Evolutionary conservation across 2,888 invertebrate genomes (phyloP).

Genomic region (Hydropsyche betteni): DNA sequence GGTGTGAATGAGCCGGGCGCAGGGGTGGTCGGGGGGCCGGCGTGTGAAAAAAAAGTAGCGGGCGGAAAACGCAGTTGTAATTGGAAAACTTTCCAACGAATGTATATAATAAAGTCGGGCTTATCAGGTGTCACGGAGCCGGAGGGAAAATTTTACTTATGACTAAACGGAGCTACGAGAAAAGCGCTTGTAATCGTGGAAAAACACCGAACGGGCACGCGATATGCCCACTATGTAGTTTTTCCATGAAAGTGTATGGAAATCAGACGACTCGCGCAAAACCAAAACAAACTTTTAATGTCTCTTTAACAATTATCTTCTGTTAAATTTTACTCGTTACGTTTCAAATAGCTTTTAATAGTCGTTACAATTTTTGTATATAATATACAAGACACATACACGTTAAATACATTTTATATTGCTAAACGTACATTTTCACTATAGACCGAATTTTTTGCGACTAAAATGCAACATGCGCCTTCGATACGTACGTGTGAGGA

Average conservation of each 20-base stretch:
- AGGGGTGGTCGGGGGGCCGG: background rate
- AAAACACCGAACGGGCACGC: slow-evolving; percentile 21
- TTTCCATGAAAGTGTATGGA: background rate
- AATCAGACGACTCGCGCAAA: background rate
- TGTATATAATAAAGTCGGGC: slow-evolving; percentile 37
- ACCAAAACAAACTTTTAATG: too few relatives aligned
- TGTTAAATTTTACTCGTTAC: too few relatives aligned
- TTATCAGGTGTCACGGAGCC: slow-evolving; percentile 40
- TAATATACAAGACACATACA: too few relatives aligned
- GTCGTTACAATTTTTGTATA: too few relatives aligned
- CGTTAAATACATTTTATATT: too few relatives aligned
- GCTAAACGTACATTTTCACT: too few relatives aligned
- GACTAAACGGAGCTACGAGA: slow-evolving; percentile 21
- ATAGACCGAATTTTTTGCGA: too few relatives aligned
- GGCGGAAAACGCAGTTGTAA: slow-evolving; percentile 39
- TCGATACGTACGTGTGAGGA: background rate
- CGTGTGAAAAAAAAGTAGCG: slow-evolving; percentile 29
- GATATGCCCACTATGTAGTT: background rate
- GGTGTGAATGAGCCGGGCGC: slow-evolving; percentile 28
- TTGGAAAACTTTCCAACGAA: slow-evolving; percentile 42
- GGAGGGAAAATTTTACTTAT: slow-evolving; percentile 35
- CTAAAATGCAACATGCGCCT: too few relatives aligned
- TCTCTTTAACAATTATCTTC: too few relatives aligned
- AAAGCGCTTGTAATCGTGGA: slow-evolving; percentile 32
- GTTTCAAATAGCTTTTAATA: too few relatives aligned